phyloP scores from a whole-genome alignment of 2,888 invertebrate species.

The Harpalus rufipes region DNA sequence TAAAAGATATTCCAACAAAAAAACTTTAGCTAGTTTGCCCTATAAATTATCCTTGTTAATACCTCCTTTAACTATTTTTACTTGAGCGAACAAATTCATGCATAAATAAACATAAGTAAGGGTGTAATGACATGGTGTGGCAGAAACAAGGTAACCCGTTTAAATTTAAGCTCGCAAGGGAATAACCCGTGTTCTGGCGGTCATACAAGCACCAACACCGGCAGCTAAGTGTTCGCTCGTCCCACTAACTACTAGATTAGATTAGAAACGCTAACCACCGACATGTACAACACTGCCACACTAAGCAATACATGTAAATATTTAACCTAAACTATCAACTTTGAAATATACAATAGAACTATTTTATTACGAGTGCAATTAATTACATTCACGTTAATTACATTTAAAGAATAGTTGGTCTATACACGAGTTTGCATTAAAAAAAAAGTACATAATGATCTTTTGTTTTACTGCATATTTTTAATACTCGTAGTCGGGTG shows the following conservation, averaged over 20 bases:
- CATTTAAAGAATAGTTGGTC: no score
- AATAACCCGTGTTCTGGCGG: slow-evolving; percentile 33
- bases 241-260: slow-evolving; percentile 45
- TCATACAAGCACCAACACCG: slow-evolving; percentile 28
- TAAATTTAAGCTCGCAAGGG: slow-evolving; percentile 45
- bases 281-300: slow-evolving; percentile 10
- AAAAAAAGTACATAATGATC: no score
- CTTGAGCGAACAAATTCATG: slow-evolving; percentile 10
- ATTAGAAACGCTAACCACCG: slow-evolving; percentile 39
- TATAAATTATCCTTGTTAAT: slow-evolving; percentile 14
- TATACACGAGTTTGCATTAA: no score
- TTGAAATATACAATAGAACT: no score
- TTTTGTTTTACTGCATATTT: no score
- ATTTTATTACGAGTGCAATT: no score
- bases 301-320: slow-evolving; percentile 22
- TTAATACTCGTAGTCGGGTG: no score
- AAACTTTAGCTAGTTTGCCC: not conserved
- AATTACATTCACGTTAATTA: no score
- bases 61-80: slow-evolving; percentile 31
- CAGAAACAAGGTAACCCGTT: slow-evolving; percentile 41
- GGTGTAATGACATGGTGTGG: slow-evolving; percentile 35
- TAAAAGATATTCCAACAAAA: not conserved
- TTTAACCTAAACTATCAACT: not conserved
- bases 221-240: slow-evolving; percentile 21
- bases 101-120: slow-evolving; percentile 44